phyloP scores from a whole-genome alignment of 2,797 vertebrate species.

The Lithobates sylvaticus region DNA sequence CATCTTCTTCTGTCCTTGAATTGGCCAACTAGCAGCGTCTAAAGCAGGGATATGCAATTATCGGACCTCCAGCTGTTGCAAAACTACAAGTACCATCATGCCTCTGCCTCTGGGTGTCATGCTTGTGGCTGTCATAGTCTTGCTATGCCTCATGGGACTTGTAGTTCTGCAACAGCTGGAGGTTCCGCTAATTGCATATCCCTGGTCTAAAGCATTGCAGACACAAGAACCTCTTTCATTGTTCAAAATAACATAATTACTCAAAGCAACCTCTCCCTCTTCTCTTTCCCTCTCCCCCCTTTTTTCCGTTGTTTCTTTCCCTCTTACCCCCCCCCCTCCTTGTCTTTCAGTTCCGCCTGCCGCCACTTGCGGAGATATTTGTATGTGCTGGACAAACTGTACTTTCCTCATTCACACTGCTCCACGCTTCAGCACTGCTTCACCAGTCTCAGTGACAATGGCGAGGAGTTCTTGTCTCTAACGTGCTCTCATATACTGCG shows the following conservation, averaged over 20 bases:
- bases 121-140: too few relatives aligned
- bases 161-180: too few relatives aligned
- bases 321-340: slow-evolving; percentile 70
- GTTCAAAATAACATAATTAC: slow-evolving; percentile 67
- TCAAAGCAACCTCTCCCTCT: slow-evolving; percentile 75
- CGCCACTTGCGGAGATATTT: slow-evolving; percentile 88
- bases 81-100: too few relatives aligned
- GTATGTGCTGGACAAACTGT: slow-evolving; percentile 85
- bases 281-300: slow-evolving; percentile 67
- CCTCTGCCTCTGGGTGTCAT: too few relatives aligned
- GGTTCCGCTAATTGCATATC: too few relatives aligned
- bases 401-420: slow-evolving; percentile 81
- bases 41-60: too few relatives aligned
- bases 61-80: too few relatives aligned
- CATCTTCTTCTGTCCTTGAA: slow-evolving; percentile 1
- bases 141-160: too few relatives aligned
- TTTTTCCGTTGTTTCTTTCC: slow-evolving; percentile 69
- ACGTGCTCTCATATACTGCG: slow-evolving; percentile 86
- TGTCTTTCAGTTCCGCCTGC: slow-evolving; percentile 86
- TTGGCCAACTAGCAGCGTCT: slow-evolving; percentile 11
- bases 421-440: slow-evolving; percentile 82
- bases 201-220: slow-evolving; percentile 60
- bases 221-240: slow-evolving; percentile 66
- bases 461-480: slow-evolving; percentile 85
- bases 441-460: slow-evolving; percentile 83